A percentile compares a stretch with the other conserved stretches of the same genome.
Conservation (phyloP, 2,888 invertebrate genomes). For the Matsumyia berberina region DNA sequence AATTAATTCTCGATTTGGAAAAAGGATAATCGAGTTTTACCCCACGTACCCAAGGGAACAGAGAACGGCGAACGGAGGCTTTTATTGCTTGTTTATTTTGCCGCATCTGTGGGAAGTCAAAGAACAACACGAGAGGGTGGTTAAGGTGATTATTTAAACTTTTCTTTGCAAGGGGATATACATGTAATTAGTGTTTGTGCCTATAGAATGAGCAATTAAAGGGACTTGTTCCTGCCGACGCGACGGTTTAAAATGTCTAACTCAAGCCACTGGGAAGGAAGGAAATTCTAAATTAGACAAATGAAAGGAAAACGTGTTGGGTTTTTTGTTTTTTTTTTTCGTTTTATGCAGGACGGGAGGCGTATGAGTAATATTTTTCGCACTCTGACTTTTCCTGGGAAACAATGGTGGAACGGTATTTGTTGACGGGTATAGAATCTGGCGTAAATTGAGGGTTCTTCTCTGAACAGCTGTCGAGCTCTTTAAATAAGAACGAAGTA, state of each 20-base stretch:
- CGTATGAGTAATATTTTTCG: slow-evolving; percentile 19
- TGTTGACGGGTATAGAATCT: background rate
- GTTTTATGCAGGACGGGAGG: background rate
- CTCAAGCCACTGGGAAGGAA: background rate
- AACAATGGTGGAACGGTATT: background rate
- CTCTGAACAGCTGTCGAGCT: background rate
- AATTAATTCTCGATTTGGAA: slow-evolving; percentile 53
- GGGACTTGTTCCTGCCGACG: slow-evolving; percentile 2
- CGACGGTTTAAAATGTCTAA: slow-evolving; percentile 9
- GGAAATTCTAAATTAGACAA: slow-evolving; percentile 16
- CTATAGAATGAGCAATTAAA: slow-evolving; percentile 40
- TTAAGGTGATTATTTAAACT: slow-evolving; percentile 44
- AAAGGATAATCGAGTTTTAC: slow-evolving; percentile 50
- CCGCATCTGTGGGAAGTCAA: slow-evolving; percentile 37
- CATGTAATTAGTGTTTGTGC: slow-evolving; percentile 41
- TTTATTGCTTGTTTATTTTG: slow-evolving; percentile 49
- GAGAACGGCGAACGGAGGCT: background rate
- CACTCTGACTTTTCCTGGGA: slow-evolving; percentile 5
- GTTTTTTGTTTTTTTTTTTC: background rate
- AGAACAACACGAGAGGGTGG: slow-evolving; percentile 11
- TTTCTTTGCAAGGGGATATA: slow-evolving; percentile 10
- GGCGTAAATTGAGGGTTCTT: slow-evolving; percentile 4
- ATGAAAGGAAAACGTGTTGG: slow-evolving; percentile 1
- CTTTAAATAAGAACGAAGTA: background rate
- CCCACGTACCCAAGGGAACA: background rate